Evolutionary conservation across 2,888 invertebrate genomes (phyloP), one percentile per base, ranked within the genome.

Genomic region (Pomacea canaliculata): DNA sequence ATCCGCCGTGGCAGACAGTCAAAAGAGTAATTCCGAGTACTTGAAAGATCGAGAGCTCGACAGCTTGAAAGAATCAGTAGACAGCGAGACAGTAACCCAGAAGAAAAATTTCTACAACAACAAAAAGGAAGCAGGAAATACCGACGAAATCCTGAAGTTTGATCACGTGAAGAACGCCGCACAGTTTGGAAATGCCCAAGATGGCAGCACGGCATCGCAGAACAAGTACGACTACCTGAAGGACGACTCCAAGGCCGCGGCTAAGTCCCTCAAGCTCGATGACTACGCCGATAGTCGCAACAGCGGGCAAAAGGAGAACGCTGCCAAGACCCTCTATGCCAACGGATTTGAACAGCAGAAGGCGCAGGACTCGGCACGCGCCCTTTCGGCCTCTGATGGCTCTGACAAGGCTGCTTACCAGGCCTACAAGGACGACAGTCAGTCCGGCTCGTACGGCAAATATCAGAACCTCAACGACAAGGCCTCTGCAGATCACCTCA

Each of bases 31-130:
- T n/a, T 73, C 76, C 60, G 79, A 77, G 65, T 79, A 76, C 27
- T 68, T 73, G 7, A 46, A 73, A 23, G 78, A 80, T 69, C 77
- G 79, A n/a, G 76, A 80, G 19, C 76, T 78, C 71, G 70, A 68
- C 70, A 60, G 66, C 48, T 74, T 72, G 56, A 72, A 71, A 48
- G 78, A 74, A 37, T 72, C 76, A 16, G 80, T 78, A 23, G 73
- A 77, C 18, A 76, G 65, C 70, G 73, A 79, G 74, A 79, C 73
- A 46, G 76, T 76, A 71, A 71, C 68, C 59, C 72, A 75, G 19
- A 73, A 73, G 56, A 79, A 79, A 68, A 68, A 76, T 59, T 80
- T 80, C 78, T 80, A 73, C 72, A 79, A 80, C 71, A 76, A 79
- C 79, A 80, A 80, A 56, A 71, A 73, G 37, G 77, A 77, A 27